Conservation (phyloP, 2,888 invertebrate genomes). For the Spodoptera littoralis region DNA sequence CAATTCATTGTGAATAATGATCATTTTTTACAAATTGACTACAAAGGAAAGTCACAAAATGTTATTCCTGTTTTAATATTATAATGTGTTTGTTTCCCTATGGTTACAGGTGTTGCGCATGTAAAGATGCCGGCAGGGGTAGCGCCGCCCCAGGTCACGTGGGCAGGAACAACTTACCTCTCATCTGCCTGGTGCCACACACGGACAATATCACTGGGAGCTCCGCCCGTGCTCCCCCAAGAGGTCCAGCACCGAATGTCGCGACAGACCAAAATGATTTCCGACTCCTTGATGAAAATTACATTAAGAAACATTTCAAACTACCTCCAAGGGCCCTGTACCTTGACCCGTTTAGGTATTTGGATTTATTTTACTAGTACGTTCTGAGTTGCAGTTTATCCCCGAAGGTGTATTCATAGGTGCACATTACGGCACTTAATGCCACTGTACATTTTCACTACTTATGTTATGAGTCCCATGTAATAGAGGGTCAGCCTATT, state of each 20-base stretch:
- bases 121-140: slow-evolving; percentile 46
- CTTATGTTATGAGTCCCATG: too few relatives aligned
- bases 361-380: too few relatives aligned
- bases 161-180: slow-evolving; percentile 67
- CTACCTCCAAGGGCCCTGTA: slow-evolving; percentile 77
- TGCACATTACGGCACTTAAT: too few relatives aligned
- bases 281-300: slow-evolving; percentile 75
- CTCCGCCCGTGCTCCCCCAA: slow-evolving; percentile 41
- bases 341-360: slow-evolving; percentile 70
- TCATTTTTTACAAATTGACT: too few relatives aligned
- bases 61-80: too few relatives aligned
- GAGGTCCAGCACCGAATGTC: slow-evolving; percentile 50
- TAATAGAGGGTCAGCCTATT: too few relatives aligned
- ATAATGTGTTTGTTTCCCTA: not conserved
- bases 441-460: too few relatives aligned
- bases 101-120: slow-evolving; percentile 73
- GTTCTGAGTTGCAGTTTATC: too few relatives aligned
- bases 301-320: slow-evolving; percentile 80
- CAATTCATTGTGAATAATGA: too few relatives aligned
- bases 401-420: too few relatives aligned
- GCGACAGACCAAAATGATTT: slow-evolving; percentile 59
- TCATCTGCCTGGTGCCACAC: slow-evolving; percentile 79
- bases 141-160: slow-evolving; percentile 45
- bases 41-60: too few relatives aligned
- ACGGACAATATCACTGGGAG: slow-evolving; percentile 26